Conservation (phyloP, 23 tunicate species). For the Styela clava region DNA sequence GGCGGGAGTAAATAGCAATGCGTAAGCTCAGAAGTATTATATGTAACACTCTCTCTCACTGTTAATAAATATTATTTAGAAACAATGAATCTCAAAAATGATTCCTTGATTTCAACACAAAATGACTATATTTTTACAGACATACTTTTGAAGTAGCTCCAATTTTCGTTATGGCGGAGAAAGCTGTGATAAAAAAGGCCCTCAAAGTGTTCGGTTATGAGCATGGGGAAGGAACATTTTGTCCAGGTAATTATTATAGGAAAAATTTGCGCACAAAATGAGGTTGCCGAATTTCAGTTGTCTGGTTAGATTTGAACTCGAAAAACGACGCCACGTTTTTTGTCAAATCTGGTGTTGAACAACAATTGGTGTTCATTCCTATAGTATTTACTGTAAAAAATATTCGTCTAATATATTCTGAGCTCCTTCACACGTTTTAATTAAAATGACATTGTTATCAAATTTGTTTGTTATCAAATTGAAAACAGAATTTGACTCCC, state of each 20-base stretch:
- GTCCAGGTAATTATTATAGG: conserved; percentile 25
- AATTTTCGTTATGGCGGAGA: conserved; percentile 24
- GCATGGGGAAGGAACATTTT: conserved; percentile 24
- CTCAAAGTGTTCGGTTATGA: conserved; percentile 1
- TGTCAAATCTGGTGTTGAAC: too few relatives aligned
- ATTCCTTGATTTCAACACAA: neutral
- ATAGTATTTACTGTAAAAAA: too few relatives aligned
- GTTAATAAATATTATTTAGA: neutral
- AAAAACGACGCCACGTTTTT: too few relatives aligned
- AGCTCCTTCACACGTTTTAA: too few relatives aligned
- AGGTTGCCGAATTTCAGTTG: neutral
- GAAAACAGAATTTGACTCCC: too few relatives aligned
- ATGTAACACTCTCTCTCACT: neutral
- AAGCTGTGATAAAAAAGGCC: conserved; percentile 15
- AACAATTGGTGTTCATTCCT: too few relatives aligned
- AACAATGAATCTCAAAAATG: too few relatives aligned
- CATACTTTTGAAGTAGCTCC: conserved; percentile 30
- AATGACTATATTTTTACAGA: neutral
- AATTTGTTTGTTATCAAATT: too few relatives aligned
- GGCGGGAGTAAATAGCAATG: conserved; percentile 27
- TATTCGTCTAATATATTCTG: too few relatives aligned
- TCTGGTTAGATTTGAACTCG: too few relatives aligned
- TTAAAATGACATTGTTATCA: too few relatives aligned
- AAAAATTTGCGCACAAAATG: too few relatives aligned
- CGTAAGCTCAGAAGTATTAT: conserved; percentile 9